Evolutionary conservation across 2,113 vertebrate genomes (phyloP), one percentile per base, ranked within the genome.

Genomic region (Vulpes lagopus): DNA sequence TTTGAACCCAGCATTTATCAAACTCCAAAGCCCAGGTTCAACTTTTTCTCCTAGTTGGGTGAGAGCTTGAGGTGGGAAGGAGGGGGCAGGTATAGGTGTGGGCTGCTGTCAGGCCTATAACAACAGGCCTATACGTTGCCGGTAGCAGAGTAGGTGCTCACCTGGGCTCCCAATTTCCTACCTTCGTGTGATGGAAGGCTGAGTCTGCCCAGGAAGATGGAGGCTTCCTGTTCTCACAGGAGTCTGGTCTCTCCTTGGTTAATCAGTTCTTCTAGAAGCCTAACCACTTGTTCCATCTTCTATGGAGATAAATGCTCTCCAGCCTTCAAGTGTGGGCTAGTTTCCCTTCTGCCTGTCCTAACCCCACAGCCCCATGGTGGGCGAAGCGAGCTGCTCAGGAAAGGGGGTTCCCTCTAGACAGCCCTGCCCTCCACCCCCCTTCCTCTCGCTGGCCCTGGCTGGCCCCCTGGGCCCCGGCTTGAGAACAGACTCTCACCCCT

Each of bases 401-500:
- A 97, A 96, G 43, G 92, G 97, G 98, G 49, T 95, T 93, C 95
- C 64, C 60, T 93, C 88, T 60, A 62, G 94, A 88, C 59, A 85
- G 88, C 57, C 60, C 91, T 95, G 55, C 60, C 96, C 76, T 92
- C 96, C 60, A 19, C 67, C 89, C 69, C n/a, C 19, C 49, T 85
- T 87, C 81, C 89, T 67, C 96, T 89, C 5, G 1, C 96, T 97
- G 95, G 97, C 96, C 87, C 88, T 3, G 8, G 74, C 87, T 2
- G 5, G 92, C 84, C 98, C 96, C 96, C 84, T 91, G 95, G 95
- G 97, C 90, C 96, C 86, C 32, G 0, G 73, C 90, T 97, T 0
- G 35, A 95, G 97, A 98, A 98, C 96, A 97, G 96, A 96, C 92
- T 53, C 89, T 93, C 69, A 20, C 94, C 97, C 96, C 80, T 90